These are phyloP conservation scores for Drosophila bocki DNA, from an alignment of 1,140 invertebrate species.

Conservation along the genomic window DNA sequence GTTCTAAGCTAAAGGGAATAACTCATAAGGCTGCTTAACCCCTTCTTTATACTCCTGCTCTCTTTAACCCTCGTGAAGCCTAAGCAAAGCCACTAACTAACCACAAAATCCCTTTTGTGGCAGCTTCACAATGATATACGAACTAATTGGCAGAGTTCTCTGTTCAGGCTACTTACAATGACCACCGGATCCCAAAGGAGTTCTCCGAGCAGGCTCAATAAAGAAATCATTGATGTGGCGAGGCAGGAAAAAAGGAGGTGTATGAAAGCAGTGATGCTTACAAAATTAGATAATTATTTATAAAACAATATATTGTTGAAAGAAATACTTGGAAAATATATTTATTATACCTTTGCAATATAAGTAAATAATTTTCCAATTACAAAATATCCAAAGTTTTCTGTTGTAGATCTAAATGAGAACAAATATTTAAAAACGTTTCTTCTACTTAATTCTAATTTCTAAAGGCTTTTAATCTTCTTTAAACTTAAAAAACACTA, in stretches of 20 bases:
- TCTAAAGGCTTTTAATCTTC: not conserved
- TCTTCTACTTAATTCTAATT: not conserved
- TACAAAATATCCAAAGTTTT: not conserved
- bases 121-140: conserved; percentile 46
- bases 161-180: conserved; percentile 52
- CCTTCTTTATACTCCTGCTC: too few species aligned
- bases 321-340: not conserved
- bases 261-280: conserved; percentile 17
- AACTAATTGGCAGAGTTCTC: conserved; percentile 69
- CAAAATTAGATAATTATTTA: not conserved
- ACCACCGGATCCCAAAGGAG: conserved; percentile 42
- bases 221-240: conserved; percentile 65
- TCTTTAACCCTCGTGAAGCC: conserved; percentile 5
- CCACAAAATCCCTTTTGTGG: conserved; percentile 69
- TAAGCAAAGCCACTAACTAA: conserved; percentile 70
- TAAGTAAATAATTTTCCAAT: rapidly evolving
- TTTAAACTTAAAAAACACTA: too few species aligned
- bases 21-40: conserved; percentile 27
- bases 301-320: not conserved
- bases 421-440: too few species aligned
- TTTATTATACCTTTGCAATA: not conserved
- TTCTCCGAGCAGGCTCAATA: conserved; percentile 65
- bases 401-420: too few species aligned
- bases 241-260: conserved; percentile 5
- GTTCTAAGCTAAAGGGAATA: conserved; percentile 4